Percentiles rank a stretch among this genome's conserved stretches.
phyloP scores from a whole-genome alignment of 2,113 vertebrate species.

The Chrysemys picta region DNA sequence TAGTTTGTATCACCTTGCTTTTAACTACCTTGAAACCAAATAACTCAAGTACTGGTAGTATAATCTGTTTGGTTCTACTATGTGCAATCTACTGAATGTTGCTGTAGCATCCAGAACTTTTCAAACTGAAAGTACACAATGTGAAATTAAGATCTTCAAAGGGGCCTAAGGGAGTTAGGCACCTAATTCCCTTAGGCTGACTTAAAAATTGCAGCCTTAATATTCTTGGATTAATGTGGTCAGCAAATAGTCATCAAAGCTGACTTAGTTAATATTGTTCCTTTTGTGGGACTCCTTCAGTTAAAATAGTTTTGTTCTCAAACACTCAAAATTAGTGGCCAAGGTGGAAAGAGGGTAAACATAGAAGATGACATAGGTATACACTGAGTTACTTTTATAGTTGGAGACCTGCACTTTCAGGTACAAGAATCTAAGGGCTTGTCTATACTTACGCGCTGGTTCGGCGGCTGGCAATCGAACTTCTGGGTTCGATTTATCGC shows the following conservation, averaged over 20 bases:
- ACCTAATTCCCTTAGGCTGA: background rate
- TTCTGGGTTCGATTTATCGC: too few species aligned
- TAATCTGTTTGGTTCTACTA: background rate
- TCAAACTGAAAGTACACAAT: background rate
- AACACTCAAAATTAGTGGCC: background rate
- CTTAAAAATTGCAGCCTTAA: background rate
- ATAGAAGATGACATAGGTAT: background rate
- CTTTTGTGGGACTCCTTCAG: background rate
- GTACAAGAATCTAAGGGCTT: background rate
- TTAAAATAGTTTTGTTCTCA: background rate
- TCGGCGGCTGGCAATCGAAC: too few species aligned
- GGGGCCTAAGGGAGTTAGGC: background rate
- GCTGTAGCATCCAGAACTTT: background rate
- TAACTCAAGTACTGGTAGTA: background rate
- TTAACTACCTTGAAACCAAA: background rate
- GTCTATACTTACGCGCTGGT: too few species aligned
- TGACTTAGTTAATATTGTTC: background rate
- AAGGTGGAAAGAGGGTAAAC: background rate
- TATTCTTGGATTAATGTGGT: background rate
- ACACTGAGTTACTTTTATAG: background rate
- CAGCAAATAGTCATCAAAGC: background rate
- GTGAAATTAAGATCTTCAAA: background rate
- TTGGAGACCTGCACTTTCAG: background rate
- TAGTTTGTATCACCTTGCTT: background rate
- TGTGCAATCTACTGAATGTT: background rate